phyloP scores from a whole-genome alignment of 2,888 invertebrate genomes.

The Auanema freiburgensis region DNA sequence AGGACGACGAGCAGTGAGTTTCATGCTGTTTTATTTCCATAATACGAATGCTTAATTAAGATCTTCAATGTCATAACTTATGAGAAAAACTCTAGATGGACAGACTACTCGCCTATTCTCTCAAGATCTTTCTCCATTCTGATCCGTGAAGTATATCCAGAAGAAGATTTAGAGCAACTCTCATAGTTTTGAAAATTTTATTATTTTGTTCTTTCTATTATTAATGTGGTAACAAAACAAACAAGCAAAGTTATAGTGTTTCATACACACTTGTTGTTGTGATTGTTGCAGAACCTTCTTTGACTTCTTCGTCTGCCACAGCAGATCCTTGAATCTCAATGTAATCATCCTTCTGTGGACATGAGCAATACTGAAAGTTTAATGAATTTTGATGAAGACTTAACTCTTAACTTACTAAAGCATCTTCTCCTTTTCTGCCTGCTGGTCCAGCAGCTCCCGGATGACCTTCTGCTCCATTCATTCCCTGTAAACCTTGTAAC shows the following conservation, averaged over 20 bases:
- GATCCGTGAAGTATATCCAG: constrained; percentile 11
- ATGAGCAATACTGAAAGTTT: constrained; percentile 30
- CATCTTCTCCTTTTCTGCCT: constrained; percentile 24
- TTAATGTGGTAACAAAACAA: too few species aligned
- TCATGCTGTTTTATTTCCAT: too few species aligned
- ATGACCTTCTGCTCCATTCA: constrained; percentile 22
- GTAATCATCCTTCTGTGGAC: constrained; percentile 25
- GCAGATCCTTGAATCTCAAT: constrained; percentile 12
- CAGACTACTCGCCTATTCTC: constrained; percentile 18
- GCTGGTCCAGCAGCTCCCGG: constrained; percentile 17
- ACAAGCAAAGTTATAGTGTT: too few species aligned
- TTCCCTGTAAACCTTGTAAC: constrained; percentile 9
- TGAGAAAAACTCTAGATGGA: constrained; percentile 19
- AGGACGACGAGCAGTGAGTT: too few species aligned
- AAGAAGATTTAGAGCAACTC: constrained; percentile 8
- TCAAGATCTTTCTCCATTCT: constrained; percentile 14
- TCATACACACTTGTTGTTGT: neutral
- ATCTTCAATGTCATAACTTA: constrained; percentile 17
- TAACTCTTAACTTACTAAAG: constrained; percentile 20
- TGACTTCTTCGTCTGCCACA: neutral
- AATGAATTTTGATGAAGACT: neutral
- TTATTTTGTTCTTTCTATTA: neutral
- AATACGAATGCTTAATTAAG: too few species aligned
- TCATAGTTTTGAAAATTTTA: neutral
- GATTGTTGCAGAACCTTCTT: neutral